A percentile compares a stretch with the other conserved stretches of the same genome.
Evolutionary conservation across 2,888 invertebrate genomes (phyloP).

Genomic region (Latheticus oryzae): DNA sequence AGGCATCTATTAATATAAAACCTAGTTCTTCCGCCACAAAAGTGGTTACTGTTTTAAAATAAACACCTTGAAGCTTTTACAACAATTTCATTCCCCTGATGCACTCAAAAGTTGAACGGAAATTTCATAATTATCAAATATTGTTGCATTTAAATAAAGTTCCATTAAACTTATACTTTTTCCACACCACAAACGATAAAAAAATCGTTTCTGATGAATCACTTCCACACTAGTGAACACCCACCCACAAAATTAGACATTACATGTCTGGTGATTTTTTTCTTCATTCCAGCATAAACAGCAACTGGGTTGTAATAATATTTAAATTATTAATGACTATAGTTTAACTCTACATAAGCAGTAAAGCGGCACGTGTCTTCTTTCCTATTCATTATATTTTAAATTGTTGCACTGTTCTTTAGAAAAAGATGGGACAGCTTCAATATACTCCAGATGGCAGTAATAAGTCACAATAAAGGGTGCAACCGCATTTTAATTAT

Average conservation of each 20-base stretch:
- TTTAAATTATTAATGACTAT: conserved; percentile 3
- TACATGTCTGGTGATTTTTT: conserved; percentile 2
- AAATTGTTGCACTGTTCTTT: no score
- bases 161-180: no score
- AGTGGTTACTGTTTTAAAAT: conserved; percentile 27
- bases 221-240: no score
- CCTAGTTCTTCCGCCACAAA: conserved; percentile 14
- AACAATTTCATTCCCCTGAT: conserved; percentile 15
- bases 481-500: conserved; percentile 21
- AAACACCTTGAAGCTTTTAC: conserved; percentile 8
- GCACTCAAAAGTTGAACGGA: conserved; percentile 6
- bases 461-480: conserved; percentile 25
- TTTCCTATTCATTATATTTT: conserved; percentile 2
- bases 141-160: no score
- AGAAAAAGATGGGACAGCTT: no score
- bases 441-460: conserved; percentile 19
- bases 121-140: conserved; percentile 14
- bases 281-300: conserved; percentile 2
- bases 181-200: no score
- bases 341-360: conserved; percentile 2
- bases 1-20: conserved; percentile 5
- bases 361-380: conserved; percentile 8
- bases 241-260: neutral
- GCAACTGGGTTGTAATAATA: no score
- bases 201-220: no score